Evolutionary conservation across 2,888 invertebrate species (phyloP).

Genomic region (Rhopalosiphum nymphaeae): DNA sequence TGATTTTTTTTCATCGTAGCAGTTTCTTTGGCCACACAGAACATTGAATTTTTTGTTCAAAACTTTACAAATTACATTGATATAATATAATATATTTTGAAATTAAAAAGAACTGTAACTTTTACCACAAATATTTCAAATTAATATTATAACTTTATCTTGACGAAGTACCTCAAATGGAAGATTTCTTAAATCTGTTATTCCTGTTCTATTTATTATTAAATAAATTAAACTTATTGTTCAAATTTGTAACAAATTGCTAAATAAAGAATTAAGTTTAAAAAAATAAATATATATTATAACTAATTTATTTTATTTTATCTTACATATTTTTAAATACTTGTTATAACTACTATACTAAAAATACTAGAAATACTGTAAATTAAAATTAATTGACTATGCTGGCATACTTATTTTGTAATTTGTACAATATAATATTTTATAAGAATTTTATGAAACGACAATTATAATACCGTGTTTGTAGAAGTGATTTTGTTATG

Average conservation of each 20-base stretch:
- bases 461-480: background rate
- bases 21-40: background rate
- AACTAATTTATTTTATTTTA: background rate
- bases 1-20: slow-evolving; percentile 37
- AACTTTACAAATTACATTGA: background rate
- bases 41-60: background rate
- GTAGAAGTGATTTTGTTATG: background rate
- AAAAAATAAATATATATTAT: too few relatives aligned
- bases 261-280: too few relatives aligned
- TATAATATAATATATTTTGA: background rate
- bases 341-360: background rate
- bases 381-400: background rate
- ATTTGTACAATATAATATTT: background rate
- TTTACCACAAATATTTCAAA: background rate
- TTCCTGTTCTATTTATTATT: too few relatives aligned
- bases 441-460: background rate
- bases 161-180: too few relatives aligned
- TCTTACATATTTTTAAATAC: background rate
- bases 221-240: too few relatives aligned
- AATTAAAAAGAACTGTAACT: background rate
- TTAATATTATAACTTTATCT: background rate
- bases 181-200: too few relatives aligned
- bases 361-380: background rate
- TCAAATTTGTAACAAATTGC: too few relatives aligned
- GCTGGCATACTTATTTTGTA: background rate